Conservation (phyloP, 2,797 vertebrate species). For the Eleutherodactylus coqui region DNA sequence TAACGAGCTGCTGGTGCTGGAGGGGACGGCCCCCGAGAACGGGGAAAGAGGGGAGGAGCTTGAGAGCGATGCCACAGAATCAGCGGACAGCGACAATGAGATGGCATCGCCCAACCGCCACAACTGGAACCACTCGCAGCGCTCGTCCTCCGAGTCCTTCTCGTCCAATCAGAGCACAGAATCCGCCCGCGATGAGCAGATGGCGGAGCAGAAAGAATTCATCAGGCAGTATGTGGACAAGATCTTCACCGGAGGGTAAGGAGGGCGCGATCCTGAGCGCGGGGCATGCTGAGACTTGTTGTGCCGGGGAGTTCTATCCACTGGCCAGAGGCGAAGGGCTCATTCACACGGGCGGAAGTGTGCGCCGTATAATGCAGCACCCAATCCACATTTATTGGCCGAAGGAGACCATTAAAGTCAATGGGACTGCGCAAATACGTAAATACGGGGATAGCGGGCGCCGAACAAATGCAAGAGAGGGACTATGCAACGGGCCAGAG, state of each 20-base stretch:
- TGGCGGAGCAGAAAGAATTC: slow-evolving; percentile 80
- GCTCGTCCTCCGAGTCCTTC: slow-evolving; percentile 85
- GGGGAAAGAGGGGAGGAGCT: slow-evolving; percentile 70
- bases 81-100: slow-evolving; percentile 93
- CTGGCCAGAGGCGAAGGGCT: no score
- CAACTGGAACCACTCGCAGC: slow-evolving; percentile 78
- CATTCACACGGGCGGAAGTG: no score
- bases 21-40: slow-evolving; percentile 19
- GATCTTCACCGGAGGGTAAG: slow-evolving; percentile 89
- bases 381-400: no score
- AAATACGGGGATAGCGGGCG: no score
- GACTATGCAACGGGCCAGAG: no score
- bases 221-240: slow-evolving; percentile 91
- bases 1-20: slow-evolving; percentile 45
- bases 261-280: no score
- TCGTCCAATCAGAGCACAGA: slow-evolving; percentile 89
- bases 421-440: no score
- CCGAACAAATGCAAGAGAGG: no score
- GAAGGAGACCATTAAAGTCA: no score
- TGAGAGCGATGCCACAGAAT: slow-evolving; percentile 92
- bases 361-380: no score
- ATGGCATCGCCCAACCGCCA: slow-evolving; percentile 76
- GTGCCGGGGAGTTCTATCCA: no score
- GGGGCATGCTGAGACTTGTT: neutral
- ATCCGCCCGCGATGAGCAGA: slow-evolving; percentile 74